Evolutionary conservation across 2,113 vertebrate species (phyloP).

Genomic region (Fulica atra): DNA sequence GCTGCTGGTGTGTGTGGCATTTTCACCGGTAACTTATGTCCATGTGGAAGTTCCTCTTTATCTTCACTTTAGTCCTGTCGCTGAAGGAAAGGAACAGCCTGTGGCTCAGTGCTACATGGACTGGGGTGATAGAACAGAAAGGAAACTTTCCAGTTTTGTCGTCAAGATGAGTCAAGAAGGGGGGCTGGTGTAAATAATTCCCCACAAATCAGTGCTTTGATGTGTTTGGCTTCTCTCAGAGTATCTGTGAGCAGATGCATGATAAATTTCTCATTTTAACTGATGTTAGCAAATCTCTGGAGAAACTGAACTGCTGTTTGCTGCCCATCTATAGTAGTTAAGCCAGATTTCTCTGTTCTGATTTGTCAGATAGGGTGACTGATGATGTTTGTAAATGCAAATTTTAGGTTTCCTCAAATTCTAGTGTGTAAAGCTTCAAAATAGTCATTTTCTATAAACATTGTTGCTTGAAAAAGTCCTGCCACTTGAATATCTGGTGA

Average conservation of each 20-base stretch:
- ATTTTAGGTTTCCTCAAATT: slow-evolving; percentile 55
- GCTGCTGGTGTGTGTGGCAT: background rate
- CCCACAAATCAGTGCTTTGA: slow-evolving; percentile 2
- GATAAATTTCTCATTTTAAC: slow-evolving; percentile 42
- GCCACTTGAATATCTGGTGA: slow-evolving; percentile 46
- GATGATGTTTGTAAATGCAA: slow-evolving; percentile 58
- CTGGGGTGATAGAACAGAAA: background rate
- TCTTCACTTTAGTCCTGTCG: background rate
- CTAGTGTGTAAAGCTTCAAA: slow-evolving; percentile 55
- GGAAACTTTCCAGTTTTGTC: background rate
- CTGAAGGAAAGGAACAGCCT: background rate
- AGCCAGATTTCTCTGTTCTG: slow-evolving; percentile 47
- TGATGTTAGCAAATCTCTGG: background rate
- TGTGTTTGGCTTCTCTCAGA: background rate
- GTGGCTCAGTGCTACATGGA: background rate
- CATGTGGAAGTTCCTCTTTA: background rate
- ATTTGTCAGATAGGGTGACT: slow-evolving; percentile 60
- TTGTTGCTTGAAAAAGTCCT: slow-evolving; percentile 49
- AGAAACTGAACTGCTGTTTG: slow-evolving; percentile 10
- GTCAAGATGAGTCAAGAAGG: background rate
- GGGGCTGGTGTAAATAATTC: background rate
- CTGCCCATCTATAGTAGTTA: slow-evolving; percentile 29
- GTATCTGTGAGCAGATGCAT: background rate
- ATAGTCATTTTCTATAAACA: slow-evolving; percentile 60
- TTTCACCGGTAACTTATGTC: background rate